Base-by-base conservation (phyloP, 2,888 invertebrate genomes). In the Frankliniella intonsa region DNA sequence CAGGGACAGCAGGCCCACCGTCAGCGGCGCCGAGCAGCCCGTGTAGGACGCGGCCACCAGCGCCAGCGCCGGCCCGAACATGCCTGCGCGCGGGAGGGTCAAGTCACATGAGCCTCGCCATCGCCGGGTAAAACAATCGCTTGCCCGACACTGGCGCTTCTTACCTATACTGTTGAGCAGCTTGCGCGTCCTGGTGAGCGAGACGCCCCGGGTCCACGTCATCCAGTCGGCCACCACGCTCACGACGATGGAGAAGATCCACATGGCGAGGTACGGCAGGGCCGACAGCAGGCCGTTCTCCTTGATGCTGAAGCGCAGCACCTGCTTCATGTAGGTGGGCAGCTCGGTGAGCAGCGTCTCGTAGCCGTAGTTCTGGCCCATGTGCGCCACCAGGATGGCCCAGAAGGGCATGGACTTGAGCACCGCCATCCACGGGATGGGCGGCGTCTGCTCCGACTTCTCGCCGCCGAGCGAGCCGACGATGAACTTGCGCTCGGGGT, bases 261-360 rank as follows among this genome's bases (percentile, higher is more conserved):
- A 87, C 86, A 86, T 87, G 49, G 86, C 84, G 17, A 88, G 84
- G 84, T 87, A 88, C 2, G 88, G 88, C 8, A 87, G 84, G 10
- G 88, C 87, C 19, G 87, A 87, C 14, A 87, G 82, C 82, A 86
- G 84, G 51, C 87, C 86, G 83, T 87, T 88, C 87, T 88, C 84
- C 82, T 84, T 84, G 55, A 87, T 85, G 81, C 86, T 84, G 80
- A 86, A 86, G 80, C 85, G 85, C n/a, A 86, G 83, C 25, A 87
- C 84, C 80, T 85, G 84, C 49, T 85, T 84, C 83, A 86, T 84
- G 83, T 86, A 87, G n/a, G 85, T 86, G 12, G 87, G 87, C 55
- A 87, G 83, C 81, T 86, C 86, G 25, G 86, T 86, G 83, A 86
- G 84, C 80, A 86, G 84, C 14, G 86, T 86, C 80, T 86, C 86